These are phyloP conservation scores for Hemibagrus wyckioides DNA, from an alignment of 2,113 vertebrate genomes.

Conservation along the genomic window DNA sequence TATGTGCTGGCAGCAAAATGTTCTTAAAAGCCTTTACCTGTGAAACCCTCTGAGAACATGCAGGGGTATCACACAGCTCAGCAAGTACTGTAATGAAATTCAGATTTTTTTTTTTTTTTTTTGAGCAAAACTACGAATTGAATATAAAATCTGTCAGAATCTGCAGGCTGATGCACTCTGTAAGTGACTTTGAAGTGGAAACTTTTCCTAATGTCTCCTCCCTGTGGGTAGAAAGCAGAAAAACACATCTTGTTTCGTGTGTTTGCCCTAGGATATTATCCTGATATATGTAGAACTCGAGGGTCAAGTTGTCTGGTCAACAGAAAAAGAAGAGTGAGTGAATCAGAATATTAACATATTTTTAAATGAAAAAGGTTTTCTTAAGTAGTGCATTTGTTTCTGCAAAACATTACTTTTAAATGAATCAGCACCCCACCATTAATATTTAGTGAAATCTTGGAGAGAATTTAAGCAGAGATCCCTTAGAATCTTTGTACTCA, in stretches of 20 bases:
- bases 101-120: background rate
- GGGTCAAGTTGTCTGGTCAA: constrained; percentile 3
- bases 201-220: background rate
- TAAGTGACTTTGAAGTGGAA: background rate
- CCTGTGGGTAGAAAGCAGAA: background rate
- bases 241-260: background rate
- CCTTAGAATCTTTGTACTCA: background rate
- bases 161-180: background rate
- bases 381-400: background rate
- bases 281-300: background rate
- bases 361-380: background rate
- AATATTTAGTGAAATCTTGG: background rate
- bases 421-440: background rate
- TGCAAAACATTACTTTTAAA: background rate
- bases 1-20: background rate
- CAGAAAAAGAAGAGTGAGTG: background rate
- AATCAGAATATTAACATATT: background rate
- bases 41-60: background rate
- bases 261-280: background rate
- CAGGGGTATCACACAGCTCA: background rate
- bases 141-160: background rate
- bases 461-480: background rate
- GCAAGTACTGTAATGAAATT: background rate
- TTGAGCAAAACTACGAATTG: background rate
- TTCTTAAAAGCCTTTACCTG: background rate